Evolutionary conservation across 2,888 invertebrate species (phyloP).

Genomic region (Keiferia lycopersicella): DNA sequence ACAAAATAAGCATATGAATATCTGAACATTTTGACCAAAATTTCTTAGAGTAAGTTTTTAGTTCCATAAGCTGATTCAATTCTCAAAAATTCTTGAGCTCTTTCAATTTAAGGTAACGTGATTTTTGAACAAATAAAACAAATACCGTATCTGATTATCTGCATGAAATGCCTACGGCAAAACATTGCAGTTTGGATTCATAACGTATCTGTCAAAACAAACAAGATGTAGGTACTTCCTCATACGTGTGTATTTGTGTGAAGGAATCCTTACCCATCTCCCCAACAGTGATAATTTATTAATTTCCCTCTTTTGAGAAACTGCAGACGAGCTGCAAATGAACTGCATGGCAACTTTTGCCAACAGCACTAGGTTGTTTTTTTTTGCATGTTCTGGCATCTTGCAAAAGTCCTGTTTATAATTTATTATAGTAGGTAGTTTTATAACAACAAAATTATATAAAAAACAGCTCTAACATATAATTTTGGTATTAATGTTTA

Average conservation of each 20-base stretch:
- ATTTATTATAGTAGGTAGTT: too few relatives aligned
- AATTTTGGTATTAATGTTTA: too few relatives aligned
- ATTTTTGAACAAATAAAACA: background rate
- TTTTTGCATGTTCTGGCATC: background rate
- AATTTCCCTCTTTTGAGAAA: constrained; percentile 49
- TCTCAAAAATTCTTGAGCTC: too few relatives aligned
- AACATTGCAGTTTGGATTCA: background rate
- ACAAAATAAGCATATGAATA: too few relatives aligned
- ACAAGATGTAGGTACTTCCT: background rate
- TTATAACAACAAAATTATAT: too few relatives aligned
- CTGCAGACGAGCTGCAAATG: background rate
- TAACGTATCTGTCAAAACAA: constrained; percentile 5
- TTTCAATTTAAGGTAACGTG: too few relatives aligned
- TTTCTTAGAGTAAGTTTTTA: too few relatives aligned
- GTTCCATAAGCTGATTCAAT: too few relatives aligned
- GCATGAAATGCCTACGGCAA: background rate
- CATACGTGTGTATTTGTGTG: constrained; percentile 35
- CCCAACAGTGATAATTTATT: constrained; percentile 70
- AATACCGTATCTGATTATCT: background rate
- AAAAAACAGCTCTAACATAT: too few relatives aligned
- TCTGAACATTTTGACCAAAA: too few relatives aligned
- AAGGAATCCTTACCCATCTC: constrained; percentile 40
- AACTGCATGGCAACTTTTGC: background rate
- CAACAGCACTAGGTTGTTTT: background rate
- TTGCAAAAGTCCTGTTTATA: too few relatives aligned